Percentiles rank a stretch among this genome's conserved stretches.
These are phyloP conservation scores for Hapalemur alaotrensis DNA, from an alignment of 2,797 vertebrate species.

Conservation along the genomic window DNA sequence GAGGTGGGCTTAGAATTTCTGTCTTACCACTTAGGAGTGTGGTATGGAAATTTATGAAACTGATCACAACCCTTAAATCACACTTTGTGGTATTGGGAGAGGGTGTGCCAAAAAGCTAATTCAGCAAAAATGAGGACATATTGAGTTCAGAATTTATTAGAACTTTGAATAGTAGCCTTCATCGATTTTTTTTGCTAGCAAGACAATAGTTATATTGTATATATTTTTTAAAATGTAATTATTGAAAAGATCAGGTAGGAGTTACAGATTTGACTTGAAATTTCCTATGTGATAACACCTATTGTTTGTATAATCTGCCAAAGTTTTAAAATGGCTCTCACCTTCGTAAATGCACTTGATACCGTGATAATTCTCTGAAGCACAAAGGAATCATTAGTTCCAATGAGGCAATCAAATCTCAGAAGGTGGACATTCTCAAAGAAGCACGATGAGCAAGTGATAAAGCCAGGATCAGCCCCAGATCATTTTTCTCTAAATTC, in stretches of 20 bases:
- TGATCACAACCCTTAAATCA: background rate
- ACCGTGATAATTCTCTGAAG: background rate
- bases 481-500: background rate
- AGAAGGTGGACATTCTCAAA: background rate
- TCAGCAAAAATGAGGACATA: background rate
- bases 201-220: background rate
- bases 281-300: background rate
- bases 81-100: background rate
- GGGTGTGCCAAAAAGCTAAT: background rate
- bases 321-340: background rate
- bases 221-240: background rate
- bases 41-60: background rate
- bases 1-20: background rate
- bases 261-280: slow-evolving; percentile 19
- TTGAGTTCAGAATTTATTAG: background rate
- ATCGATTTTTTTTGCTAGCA: background rate
- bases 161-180: slow-evolving; percentile 14
- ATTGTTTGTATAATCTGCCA: background rate
- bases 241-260: background rate
- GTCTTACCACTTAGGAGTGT: background rate
- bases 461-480: background rate
- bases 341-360: background rate
- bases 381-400: background rate
- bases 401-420: background rate
- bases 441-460: background rate